These are phyloP conservation scores for Tachysurus fulvidraco DNA, from an alignment of 2,113 vertebrate genomes.

Conservation along the genomic window DNA sequence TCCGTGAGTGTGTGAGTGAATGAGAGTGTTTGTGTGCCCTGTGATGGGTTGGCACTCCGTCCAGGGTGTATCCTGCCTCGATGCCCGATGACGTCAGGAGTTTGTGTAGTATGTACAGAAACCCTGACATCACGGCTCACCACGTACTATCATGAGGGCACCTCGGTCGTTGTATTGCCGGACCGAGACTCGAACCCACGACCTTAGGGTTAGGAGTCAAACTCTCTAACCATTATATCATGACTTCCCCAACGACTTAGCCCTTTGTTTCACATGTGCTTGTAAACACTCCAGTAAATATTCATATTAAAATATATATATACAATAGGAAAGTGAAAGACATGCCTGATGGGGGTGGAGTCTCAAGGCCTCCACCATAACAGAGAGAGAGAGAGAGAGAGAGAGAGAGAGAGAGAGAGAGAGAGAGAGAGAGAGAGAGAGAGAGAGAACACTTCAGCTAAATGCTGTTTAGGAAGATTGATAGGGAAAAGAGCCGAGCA, in stretches of 20 bases:
- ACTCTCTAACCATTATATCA: no score
- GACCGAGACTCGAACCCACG: no score
- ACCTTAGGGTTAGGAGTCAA: no score
- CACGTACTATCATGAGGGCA: constrained; percentile 64
- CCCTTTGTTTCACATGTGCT: constrained; percentile 57
- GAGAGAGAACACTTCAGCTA: not conserved
- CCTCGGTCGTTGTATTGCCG: no score
- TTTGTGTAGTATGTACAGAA: constrained; percentile 62
- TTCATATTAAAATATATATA: not conserved
- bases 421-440: constrained; percentile 11
- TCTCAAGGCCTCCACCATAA: not conserved
- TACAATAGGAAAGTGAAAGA: not conserved
- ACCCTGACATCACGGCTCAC: constrained; percentile 51
- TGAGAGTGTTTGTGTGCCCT: no score
- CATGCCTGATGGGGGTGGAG: not conserved
- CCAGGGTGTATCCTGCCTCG: no score
- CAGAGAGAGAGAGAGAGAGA: not conserved
- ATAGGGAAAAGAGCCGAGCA: not conserved
- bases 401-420: constrained; percentile 16
- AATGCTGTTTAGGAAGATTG: not conserved
- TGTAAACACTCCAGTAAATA: constrained; percentile 57
- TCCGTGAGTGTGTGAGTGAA: no score
- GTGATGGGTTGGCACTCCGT: no score
- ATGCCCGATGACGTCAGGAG: constrained; percentile 39
- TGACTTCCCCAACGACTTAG: constrained; percentile 45